phyloP scores from a whole-genome alignment of 2,888 invertebrate genomes.

The Tenthredo distinguenda region DNA sequence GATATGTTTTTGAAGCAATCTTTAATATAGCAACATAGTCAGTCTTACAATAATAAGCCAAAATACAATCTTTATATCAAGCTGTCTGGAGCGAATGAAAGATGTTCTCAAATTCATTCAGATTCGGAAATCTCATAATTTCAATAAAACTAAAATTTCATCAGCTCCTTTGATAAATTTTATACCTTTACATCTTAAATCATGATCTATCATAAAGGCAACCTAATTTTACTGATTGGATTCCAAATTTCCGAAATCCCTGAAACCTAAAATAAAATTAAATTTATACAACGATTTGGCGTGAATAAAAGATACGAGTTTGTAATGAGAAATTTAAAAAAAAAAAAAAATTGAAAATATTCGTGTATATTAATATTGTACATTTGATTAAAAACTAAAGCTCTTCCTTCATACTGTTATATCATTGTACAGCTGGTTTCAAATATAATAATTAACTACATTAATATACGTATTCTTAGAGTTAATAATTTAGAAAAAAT shows the following conservation, averaged over 20 bases:
- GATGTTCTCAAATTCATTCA: constrained; percentile 39
- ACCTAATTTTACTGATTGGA: constrained; percentile 18
- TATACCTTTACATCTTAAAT: constrained; percentile 69
- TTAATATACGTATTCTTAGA: constrained; percentile 47
- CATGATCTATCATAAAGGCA: constrained; percentile 41
- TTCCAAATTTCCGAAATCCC: not conserved
- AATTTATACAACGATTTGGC: constrained; percentile 50
- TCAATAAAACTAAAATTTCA: constrained; percentile 62
- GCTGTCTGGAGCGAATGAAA: constrained; percentile 66
- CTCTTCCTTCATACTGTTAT: constrained; percentile 32
- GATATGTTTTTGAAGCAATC: constrained; percentile 73
- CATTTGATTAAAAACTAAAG: constrained; percentile 52
- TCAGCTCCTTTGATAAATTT: constrained; percentile 69
- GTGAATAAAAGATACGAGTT: constrained; percentile 43
- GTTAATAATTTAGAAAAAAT: constrained; percentile 46
- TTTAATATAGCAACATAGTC: constrained; percentile 78
- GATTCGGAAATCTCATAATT: constrained; percentile 54
- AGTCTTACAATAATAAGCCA: constrained; percentile 77
- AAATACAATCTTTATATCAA: constrained; percentile 76
- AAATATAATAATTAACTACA: constrained; percentile 42
- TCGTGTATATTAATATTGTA: constrained; percentile 45
- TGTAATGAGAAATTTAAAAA: constrained; percentile 24
- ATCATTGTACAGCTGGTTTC: constrained; percentile 47
- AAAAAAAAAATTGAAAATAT: constrained; percentile 50
- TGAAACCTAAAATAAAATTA: constrained; percentile 22